phyloP scores from a whole-genome alignment of 2,888 invertebrate genomes.

The Nephrotoma appendiculata region DNA sequence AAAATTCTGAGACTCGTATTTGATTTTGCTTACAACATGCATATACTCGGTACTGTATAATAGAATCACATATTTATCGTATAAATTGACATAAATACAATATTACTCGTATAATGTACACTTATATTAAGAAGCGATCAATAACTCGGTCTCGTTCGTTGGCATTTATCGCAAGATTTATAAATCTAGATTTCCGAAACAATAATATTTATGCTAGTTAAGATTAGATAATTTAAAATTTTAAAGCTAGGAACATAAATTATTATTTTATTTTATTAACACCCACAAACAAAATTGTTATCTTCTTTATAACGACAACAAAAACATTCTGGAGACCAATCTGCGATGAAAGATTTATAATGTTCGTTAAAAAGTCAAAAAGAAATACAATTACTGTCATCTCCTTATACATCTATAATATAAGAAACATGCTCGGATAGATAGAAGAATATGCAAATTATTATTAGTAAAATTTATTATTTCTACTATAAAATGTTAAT shows the following conservation, averaged over 20 bases:
- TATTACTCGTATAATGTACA: background rate
- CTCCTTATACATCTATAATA: background rate
- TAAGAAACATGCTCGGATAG: background rate
- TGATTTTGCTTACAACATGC: background rate
- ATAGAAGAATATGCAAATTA: background rate
- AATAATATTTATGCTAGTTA: background rate
- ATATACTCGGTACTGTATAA: background rate
- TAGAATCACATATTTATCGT: background rate
- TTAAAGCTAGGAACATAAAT: background rate
- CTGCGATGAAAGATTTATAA: background rate
- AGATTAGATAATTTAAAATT: background rate
- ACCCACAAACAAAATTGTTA: background rate
- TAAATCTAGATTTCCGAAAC: background rate
- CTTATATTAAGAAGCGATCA: background rate
- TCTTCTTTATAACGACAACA: background rate
- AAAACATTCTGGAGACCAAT: background rate
- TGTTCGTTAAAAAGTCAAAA: background rate
- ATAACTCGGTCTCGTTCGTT: background rate
- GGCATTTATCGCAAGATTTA: background rate
- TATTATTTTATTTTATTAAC: background rate
- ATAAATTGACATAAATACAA: background rate
- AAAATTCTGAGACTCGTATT: background rate
- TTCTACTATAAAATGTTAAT: background rate
- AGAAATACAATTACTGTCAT: background rate
- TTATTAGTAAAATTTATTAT: background rate